Base-by-base conservation (phyloP, 2,797 vertebrate species). In the Spheniscus humboldti region DNA sequence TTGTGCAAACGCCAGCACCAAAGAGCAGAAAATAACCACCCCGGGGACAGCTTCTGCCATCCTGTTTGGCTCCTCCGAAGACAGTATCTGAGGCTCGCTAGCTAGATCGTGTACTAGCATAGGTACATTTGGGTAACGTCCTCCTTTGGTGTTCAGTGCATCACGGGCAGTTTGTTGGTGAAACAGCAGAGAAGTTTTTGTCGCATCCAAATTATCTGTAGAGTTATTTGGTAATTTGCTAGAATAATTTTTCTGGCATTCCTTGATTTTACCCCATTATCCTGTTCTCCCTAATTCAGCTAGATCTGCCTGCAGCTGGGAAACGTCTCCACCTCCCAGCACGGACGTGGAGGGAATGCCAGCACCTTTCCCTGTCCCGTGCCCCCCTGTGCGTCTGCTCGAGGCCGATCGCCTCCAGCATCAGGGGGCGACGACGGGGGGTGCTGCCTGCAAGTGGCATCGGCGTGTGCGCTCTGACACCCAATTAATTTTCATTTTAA, bases 281-380 rank as follows among this genome's bases (percentile, higher is more conserved):
- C 27, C 6, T n/a, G 73, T 67, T 57, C 18, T 67, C 59, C 37
- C 31, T 19, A 24, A 50, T 59, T 67, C 66, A 63, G n/a, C 19
- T 39, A 11, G 18, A 11, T 71, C 31, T 43, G 53, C 18, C 25
- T 62, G 31, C 35, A 50, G 13, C 27, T 79, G 53, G 24, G 50
- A 64, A 64, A 45, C 0, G 2, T 39, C 68, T 63, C 55, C 24
- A 10, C 33, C 33, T 66, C 52, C 23, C 43, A 37, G 47, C 13
- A 23, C 0, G 1, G 33, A 23, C 1, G 0, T 2, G 6, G 47
- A 53, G 37, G 62, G 35, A 55, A 45, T 19, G 39, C 16, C 45
- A 59, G 24, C 23, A 30, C 48, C 69, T 67, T 47, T 62, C 69
- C 47, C 37, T 24, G 12, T 45, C 33, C 33, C 6, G 0, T 39